These are phyloP conservation scores for Philonicus albiceps DNA, from an alignment of 2,888 invertebrate species.

Conservation along the genomic window DNA sequence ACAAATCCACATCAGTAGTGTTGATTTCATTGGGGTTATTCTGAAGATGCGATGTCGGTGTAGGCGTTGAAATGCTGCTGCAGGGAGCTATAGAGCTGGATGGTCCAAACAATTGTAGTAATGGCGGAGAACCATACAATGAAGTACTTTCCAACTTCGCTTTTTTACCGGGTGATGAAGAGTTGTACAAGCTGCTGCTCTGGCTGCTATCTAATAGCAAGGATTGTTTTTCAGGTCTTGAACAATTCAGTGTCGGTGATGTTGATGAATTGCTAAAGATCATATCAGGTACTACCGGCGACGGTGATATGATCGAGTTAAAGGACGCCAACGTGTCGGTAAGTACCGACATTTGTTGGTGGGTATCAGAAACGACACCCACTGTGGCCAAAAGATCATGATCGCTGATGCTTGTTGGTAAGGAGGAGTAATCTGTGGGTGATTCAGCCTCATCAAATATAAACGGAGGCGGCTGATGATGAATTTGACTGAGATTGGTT, in stretches of 20 bases:
- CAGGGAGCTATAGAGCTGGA: conserved; percentile 17
- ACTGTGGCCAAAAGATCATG: conserved; percentile 46
- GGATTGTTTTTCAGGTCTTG: conserved; percentile 44
- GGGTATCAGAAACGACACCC: conserved; percentile 48
- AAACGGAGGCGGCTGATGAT: conserved; percentile 61
- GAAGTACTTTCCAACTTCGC: conserved; percentile 37
- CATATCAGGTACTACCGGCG: conserved; percentile 61
- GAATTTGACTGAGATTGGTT: conserved; percentile 60
- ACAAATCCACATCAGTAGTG: not conserved
- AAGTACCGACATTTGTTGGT: conserved; percentile 24
- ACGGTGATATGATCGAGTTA: conserved; percentile 62
- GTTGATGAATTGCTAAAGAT: conserved; percentile 57
- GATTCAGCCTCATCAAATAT: conserved; percentile 62
- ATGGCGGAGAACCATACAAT: not conserved
- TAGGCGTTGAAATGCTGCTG: conserved; percentile 9
- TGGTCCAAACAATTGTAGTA: conserved; percentile 42
- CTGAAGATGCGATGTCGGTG: not conserved
- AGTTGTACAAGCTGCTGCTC: conserved; percentile 36
- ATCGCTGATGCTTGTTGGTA: conserved; percentile 42
- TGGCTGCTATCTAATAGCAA: not conserved
- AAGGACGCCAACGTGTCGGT: conserved; percentile 52
- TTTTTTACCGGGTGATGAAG: conserved; percentile 46
- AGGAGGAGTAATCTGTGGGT: conserved; percentile 54
- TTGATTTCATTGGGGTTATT: not conserved
- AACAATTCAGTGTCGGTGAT: conserved; percentile 48